phyloP scores from a whole-genome alignment of 2,797 vertebrate species.

The Sebastes kiyomatsui region DNA sequence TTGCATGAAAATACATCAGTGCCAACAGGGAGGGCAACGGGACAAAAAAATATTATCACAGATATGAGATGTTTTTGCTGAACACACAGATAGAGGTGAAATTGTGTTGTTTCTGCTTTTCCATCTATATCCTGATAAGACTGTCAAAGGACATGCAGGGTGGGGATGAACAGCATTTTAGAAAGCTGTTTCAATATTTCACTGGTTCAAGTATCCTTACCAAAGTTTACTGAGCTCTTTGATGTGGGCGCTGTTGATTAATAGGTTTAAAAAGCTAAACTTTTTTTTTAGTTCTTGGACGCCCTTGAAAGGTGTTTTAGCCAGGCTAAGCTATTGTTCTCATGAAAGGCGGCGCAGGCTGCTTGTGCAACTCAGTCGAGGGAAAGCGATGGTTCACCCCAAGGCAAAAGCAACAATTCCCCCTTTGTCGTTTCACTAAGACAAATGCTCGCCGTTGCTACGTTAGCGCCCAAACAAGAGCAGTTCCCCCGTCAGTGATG shows the following conservation, averaged over 20 bases:
- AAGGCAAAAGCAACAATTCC: conserved; percentile 69
- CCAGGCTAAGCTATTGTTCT: conserved; percentile 61
- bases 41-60: conserved; percentile 67
- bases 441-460: conserved; percentile 58
- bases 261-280: conserved; percentile 54
- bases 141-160: conserved; percentile 46
- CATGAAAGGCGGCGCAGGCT: conserved; percentile 42
- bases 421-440: conserved; percentile 66
- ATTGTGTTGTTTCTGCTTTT: conserved; percentile 66
- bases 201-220: conserved; percentile 23
- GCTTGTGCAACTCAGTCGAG: conserved; percentile 53
- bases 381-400: conserved; percentile 62
- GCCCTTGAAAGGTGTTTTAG: conserved; percentile 67
- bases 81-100: conserved; percentile 61
- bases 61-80: conserved; percentile 71
- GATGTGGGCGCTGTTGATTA: conserved; percentile 56
- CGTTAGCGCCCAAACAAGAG: conserved; percentile 52
- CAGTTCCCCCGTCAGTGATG: conserved; percentile 49
- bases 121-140: conserved; percentile 64
- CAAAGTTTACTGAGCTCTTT: conserved; percentile 52
- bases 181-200: conserved; percentile 62
- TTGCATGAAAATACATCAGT: conserved; percentile 63
- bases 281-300: conserved; percentile 42
- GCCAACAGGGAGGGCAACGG: conserved; percentile 51
- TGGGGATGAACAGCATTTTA: conserved; percentile 29